Conservation (phyloP, 2,797 vertebrate genomes). For the Cossypha dichroa region DNA sequence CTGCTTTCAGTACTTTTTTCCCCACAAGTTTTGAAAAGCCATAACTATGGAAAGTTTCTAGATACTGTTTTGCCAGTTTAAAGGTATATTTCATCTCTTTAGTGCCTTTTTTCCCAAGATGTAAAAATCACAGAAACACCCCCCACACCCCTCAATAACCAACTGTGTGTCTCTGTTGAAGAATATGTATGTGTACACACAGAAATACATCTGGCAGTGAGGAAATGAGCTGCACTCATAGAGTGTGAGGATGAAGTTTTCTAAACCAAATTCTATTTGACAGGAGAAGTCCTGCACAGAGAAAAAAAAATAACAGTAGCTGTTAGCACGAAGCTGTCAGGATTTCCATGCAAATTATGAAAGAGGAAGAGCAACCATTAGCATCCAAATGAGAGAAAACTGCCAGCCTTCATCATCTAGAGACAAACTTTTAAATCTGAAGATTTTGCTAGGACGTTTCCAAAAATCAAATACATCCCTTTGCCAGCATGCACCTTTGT, state of each 20-base stretch:
- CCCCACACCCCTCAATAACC: neutral
- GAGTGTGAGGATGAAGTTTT: neutral
- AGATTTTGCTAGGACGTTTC: constrained; percentile 12
- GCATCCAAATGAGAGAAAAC: neutral
- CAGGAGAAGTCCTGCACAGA: neutral
- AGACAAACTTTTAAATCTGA: constrained; percentile 1
- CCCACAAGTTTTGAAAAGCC: neutral
- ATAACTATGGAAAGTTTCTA: neutral
- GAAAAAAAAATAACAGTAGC: neutral
- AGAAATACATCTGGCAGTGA: constrained; percentile 1
- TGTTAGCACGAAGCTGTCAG: constrained; percentile 14
- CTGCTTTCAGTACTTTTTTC: neutral
- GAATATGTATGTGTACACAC: neutral
- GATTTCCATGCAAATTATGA: neutral
- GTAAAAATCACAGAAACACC: neutral
- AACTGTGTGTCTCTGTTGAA: neutral
- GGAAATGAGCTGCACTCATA: neutral
- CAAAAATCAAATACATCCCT: neutral
- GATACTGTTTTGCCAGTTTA: neutral
- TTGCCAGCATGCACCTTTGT: neutral
- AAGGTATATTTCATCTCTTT: neutral
- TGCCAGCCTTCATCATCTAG: constrained; percentile 18
- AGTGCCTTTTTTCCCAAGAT: neutral
- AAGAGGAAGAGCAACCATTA: neutral
- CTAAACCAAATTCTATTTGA: constrained; percentile 30